These are phyloP conservation scores for Bugulina stolonifera DNA, from an alignment of 2,888 invertebrate species.

Conservation along the genomic window DNA sequence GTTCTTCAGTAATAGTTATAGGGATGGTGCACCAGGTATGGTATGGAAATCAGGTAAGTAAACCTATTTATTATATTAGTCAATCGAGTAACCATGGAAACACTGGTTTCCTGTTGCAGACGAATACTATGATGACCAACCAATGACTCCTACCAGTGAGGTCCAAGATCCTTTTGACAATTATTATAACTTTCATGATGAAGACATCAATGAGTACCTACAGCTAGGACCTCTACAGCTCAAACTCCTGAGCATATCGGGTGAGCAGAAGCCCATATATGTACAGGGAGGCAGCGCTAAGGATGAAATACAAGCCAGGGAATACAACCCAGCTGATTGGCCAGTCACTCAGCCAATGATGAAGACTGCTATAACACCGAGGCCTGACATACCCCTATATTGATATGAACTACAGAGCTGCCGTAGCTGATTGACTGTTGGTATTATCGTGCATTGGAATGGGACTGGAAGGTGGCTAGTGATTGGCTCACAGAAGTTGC, in stretches of 20 bases:
- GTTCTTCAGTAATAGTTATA: no score
- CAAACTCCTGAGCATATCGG: conserved; percentile 45
- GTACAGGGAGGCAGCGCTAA: conserved; percentile 32
- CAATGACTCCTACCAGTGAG: conserved; percentile 26
- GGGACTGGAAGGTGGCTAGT: no score
- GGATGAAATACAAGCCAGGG: conserved; percentile 39
- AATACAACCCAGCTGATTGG: conserved; percentile 45
- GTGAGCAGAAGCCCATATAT: conserved; percentile 41
- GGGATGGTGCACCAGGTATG: no score
- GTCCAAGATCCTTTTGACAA: conserved; percentile 37
- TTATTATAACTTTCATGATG: conserved; percentile 42
- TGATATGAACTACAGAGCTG: no score
- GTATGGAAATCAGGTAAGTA: no score
- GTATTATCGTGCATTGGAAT: no score
- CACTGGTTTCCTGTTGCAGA: neutral
- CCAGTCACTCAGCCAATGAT: conserved; percentile 46
- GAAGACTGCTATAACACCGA: conserved; percentile 15
- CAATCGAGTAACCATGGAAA: neutral
- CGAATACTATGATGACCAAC: conserved; percentile 14
- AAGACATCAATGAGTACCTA: conserved; percentile 46
- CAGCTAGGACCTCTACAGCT: conserved; percentile 48
- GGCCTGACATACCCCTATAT: conserved; percentile 27
- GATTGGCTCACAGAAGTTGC: no score
- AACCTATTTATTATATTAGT: no score
- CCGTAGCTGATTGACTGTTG: no score